These are phyloP conservation scores for Nezara viridula DNA, from an alignment of 2,888 invertebrate genomes.

Conservation along the genomic window DNA sequence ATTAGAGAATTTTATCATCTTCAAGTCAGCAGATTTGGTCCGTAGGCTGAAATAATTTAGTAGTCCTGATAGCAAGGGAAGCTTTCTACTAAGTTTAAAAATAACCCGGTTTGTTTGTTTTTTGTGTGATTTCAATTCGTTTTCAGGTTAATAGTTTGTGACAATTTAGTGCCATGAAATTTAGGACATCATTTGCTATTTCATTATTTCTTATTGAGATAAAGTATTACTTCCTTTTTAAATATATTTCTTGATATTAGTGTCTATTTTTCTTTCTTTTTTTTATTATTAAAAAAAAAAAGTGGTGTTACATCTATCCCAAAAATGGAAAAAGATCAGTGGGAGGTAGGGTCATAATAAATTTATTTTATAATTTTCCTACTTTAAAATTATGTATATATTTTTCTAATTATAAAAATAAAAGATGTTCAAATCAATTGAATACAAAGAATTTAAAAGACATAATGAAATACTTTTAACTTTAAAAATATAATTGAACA, in stretches of 20 bases:
- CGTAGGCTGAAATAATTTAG: conserved; percentile 45
- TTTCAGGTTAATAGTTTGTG: conserved; percentile 9
- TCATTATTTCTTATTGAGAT: not conserved
- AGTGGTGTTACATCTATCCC: not conserved
- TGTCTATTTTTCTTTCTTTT: not conserved
- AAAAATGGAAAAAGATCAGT: conserved; percentile 25
- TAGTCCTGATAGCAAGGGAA: conserved; percentile 1
- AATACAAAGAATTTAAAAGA: no score
- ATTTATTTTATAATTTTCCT: not conserved
- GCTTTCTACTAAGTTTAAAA: conserved; percentile 48
- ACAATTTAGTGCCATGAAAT: conserved; percentile 10
- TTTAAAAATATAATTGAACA: no score
- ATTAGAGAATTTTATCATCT: not conserved
- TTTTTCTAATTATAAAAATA: not conserved
- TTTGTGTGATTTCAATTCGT: conserved; percentile 5
- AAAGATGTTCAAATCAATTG: not conserved
- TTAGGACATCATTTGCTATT: not conserved
- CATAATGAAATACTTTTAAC: no score
- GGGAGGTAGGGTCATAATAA: not conserved
- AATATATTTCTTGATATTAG: conserved; percentile 29
- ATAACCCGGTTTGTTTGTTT: conserved; percentile 52
- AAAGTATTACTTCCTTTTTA: conserved; percentile 7
- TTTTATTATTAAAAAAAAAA: not conserved
- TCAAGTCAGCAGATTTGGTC: conserved; percentile 16
- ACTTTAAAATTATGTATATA: not conserved